Conservation (phyloP, 2,888 invertebrate species). For the Sacculina carcini region DNA sequence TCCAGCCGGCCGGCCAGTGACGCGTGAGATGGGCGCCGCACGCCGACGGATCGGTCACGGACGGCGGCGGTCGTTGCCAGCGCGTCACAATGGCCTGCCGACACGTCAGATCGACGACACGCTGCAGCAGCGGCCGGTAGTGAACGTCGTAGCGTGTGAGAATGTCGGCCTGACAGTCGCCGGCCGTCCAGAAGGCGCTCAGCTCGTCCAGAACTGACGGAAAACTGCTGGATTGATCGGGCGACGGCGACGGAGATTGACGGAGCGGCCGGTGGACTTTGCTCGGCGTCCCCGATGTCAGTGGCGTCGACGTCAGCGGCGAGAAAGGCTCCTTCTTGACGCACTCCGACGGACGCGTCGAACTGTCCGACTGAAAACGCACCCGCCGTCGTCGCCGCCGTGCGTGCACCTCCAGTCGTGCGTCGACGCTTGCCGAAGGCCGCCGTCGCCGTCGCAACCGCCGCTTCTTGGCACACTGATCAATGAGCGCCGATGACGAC, state of each 20-base stretch:
- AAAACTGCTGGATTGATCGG: background rate
- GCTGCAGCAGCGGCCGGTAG: background rate
- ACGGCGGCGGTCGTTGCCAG: background rate
- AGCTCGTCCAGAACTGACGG: background rate
- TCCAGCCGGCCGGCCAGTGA: background rate
- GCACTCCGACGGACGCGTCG: too few species aligned
- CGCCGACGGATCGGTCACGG: background rate
- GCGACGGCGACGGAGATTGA: background rate
- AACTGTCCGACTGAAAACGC: too few species aligned
- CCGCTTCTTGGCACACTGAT: too few species aligned
- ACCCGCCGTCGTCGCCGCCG: too few species aligned
- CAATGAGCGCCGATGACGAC: too few species aligned
- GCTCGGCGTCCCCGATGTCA: background rate
- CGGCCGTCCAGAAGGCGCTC: background rate
- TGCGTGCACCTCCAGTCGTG: too few species aligned
- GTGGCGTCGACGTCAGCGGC: background rate
- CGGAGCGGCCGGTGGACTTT: background rate
- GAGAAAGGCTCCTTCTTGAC: background rate
- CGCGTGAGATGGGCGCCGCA: too few species aligned
- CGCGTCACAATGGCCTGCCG: background rate
- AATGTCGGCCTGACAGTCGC: background rate
- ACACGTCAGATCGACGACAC: background rate
- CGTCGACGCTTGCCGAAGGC: too few species aligned
- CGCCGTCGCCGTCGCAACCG: too few species aligned
- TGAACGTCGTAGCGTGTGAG: background rate